Evolutionary conservation across 2,888 invertebrate species (phyloP).

Genomic region (Tipula lateralis): DNA sequence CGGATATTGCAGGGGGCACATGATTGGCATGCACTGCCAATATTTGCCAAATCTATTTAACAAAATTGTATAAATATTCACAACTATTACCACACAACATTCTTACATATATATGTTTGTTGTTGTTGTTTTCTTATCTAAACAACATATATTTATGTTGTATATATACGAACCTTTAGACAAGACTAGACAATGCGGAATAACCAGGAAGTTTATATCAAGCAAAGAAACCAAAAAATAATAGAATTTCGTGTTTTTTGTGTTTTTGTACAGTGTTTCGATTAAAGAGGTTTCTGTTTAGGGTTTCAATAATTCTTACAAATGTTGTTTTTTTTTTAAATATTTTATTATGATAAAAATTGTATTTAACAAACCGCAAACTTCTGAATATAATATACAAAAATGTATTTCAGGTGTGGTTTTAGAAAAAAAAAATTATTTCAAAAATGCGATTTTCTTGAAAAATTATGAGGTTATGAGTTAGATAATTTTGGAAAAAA

Average conservation of each 20-base stretch:
- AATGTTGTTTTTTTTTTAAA: background rate
- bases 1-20: background rate
- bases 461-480: background rate
- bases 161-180: background rate
- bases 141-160: background rate
- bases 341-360: background rate
- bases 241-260: background rate
- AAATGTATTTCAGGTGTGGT: slow-evolving; percentile 19
- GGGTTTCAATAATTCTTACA: background rate
- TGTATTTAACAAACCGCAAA: background rate
- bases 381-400: background rate
- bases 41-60: background rate
- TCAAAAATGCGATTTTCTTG: background rate
- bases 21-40: background rate
- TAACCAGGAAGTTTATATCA: slow-evolving; percentile 4
- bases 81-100: background rate
- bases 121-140: background rate
- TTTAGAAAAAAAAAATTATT: background rate
- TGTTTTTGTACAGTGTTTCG: background rate
- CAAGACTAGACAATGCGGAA: background rate
- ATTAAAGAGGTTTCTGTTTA: background rate
- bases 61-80: background rate
- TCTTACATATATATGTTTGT: background rate
- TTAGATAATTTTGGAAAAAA: background rate
- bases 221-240: background rate